These are phyloP conservation scores for Cyprinella venusta DNA, from an alignment of 2,797 vertebrate species.

Conservation along the genomic window DNA sequence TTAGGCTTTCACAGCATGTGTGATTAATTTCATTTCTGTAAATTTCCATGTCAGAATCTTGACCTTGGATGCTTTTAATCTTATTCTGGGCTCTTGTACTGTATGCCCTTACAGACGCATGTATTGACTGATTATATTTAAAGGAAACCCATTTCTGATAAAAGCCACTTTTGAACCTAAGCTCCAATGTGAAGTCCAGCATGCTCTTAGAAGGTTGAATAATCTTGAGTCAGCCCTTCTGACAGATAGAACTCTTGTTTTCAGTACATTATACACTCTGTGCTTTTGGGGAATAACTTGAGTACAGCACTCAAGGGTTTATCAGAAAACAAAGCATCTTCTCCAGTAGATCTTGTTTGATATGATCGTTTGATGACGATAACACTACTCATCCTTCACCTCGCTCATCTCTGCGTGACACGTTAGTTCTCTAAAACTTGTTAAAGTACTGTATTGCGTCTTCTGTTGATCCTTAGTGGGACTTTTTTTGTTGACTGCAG, in stretches of 20 bases:
- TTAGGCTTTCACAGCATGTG: slow-evolving; percentile 4
- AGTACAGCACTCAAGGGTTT: neutral
- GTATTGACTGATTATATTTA: neutral
- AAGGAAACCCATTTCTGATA: neutral
- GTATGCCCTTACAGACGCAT: neutral
- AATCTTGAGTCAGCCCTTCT: slow-evolving; percentile 1
- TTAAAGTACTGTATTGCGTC: neutral
- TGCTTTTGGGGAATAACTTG: neutral
- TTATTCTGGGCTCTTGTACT: neutral
- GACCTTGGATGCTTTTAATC: slow-evolving; percentile 17
- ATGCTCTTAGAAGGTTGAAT: slow-evolving; percentile 4
- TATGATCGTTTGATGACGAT: neutral
- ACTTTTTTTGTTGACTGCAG: slow-evolving; percentile 18
- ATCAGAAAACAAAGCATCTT: neutral
- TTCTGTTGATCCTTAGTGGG: neutral
- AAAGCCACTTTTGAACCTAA: slow-evolving; percentile 22
- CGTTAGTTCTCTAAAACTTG: neutral
- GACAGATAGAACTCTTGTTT: slow-evolving; percentile 1
- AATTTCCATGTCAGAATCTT: neutral
- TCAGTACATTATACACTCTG: neutral
- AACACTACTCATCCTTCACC: neutral
- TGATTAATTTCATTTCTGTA: neutral
- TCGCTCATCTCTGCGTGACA: neutral
- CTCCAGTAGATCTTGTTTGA: neutral
- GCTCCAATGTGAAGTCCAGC: neutral